Conservation (phyloP, 2,888 invertebrate species). For the Plagodis pulveraria region DNA sequence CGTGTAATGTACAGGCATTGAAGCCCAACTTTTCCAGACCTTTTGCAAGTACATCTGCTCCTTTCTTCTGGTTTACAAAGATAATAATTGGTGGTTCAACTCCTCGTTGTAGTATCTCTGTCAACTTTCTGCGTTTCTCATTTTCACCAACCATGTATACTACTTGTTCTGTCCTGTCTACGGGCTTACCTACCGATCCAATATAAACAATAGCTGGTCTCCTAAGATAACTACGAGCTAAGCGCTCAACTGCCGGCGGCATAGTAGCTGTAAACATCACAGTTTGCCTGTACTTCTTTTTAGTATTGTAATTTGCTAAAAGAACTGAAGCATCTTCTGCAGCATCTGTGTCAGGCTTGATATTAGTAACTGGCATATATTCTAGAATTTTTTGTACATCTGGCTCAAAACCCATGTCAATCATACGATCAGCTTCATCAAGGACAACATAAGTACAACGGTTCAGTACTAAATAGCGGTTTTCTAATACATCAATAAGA, state of each 20-base stretch:
- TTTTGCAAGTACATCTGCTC: slow-evolving; percentile 98
- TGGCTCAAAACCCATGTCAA: slow-evolving; percentile 99
- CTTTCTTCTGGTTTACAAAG: slow-evolving; percentile 99
- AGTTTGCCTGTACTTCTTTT: slow-evolving; percentile 99
- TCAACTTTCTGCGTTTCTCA: slow-evolving; percentile 98
- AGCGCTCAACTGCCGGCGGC: slow-evolving; percentile 98
- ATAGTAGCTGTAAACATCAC: slow-evolving; percentile 99
- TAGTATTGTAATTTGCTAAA: slow-evolving; percentile 96
- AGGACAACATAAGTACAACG: slow-evolving; percentile 99
- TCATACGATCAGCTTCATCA: slow-evolving; percentile 99
- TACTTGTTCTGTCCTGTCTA: slow-evolving; percentile 98
- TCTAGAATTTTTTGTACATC: slow-evolving; percentile 99
- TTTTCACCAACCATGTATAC: slow-evolving; percentile 97
- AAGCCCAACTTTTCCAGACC: slow-evolving; percentile 98
- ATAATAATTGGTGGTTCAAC: slow-evolving; percentile 99
- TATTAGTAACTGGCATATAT: slow-evolving; percentile 98
- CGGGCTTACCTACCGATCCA: slow-evolving; percentile 98
- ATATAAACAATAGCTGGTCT: slow-evolving; percentile 99
- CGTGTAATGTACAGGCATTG: slow-evolving; percentile 98
- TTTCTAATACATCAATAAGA: slow-evolving; percentile 99
- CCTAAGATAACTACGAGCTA: slow-evolving; percentile 97
- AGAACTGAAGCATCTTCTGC: slow-evolving; percentile 97
- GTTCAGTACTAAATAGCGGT: slow-evolving; percentile 97
- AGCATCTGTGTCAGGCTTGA: slow-evolving; percentile 99
- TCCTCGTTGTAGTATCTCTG: slow-evolving; percentile 94